Evolutionary conservation across 2,888 invertebrate genomes (phyloP).

Genomic region (Drosophila cognata): DNA sequence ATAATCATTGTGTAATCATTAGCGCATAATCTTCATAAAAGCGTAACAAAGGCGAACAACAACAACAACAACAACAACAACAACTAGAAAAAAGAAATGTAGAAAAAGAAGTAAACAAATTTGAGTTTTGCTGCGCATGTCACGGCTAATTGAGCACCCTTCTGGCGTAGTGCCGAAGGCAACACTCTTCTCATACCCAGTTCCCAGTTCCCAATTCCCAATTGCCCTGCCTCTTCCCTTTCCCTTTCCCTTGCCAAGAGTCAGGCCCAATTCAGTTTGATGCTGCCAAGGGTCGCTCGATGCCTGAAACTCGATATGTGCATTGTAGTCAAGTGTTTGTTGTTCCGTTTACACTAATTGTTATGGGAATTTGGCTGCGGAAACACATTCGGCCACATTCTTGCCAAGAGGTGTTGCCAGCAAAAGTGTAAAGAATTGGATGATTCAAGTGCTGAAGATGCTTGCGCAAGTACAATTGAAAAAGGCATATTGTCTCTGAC

Average conservation of each 20-base stretch:
- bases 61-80: slow-evolving; percentile 18
- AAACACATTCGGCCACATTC: slow-evolving; percentile 13
- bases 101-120: slow-evolving; percentile 69
- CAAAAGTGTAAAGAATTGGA: slow-evolving; percentile 2
- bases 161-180: slow-evolving; percentile 77
- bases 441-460: slow-evolving; percentile 34
- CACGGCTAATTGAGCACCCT: slow-evolving; percentile 85
- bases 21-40: slow-evolving; percentile 76
- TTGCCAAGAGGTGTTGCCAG: slow-evolving; percentile 15
- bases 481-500: background rate
- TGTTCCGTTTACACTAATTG: slow-evolving; percentile 78
- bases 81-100: slow-evolving; percentile 10
- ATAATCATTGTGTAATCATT: slow-evolving; percentile 84
- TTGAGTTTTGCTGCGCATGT: slow-evolving; percentile 78
- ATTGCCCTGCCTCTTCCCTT: slow-evolving; percentile 11
- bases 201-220: slow-evolving; percentile 10
- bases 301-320: slow-evolving; percentile 77
- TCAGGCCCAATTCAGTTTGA: slow-evolving; percentile 17
- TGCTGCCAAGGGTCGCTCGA: slow-evolving; percentile 32
- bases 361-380: slow-evolving; percentile 77
- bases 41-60: slow-evolving; percentile 62
- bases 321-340: slow-evolving; percentile 79
- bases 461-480: slow-evolving; percentile 43
- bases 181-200: slow-evolving; percentile 41
- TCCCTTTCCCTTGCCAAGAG: background rate